Evolutionary conservation across 2,797 vertebrate genomes (phyloP), one percentile per base, ranked within the genome.

Genomic region (Arctocebus calabarensis): DNA sequence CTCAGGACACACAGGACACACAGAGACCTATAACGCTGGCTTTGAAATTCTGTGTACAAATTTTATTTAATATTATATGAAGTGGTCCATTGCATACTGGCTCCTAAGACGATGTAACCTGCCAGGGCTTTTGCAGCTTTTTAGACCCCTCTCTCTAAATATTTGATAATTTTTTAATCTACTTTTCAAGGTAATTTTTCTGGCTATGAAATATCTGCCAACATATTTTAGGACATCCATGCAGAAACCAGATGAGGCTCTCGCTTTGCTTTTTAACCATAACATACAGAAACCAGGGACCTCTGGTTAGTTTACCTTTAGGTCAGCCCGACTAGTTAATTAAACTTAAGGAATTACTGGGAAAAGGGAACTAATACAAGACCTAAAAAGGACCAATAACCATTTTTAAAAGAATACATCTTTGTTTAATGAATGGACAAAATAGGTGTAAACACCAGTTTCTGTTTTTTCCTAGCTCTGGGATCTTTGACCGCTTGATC

Each of bases 121-220:
- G 43, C n/a, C n/a, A 78, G 32, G 48, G 25, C 10, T 43, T 34
- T 57, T 59, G n/a, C 29, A 32, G 22, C 40, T 85, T 77, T 77
- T 85, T 48, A 70, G 48, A 59, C 1, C 11, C 7, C 37, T 59
- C 34, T 40, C 29, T 82, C 48, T 43, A 14, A 68, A 57, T 23
- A 43, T 55, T 57, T 57, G 34, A 19, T 75, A 37, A 61, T 40
- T 32, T 77, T 43, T 70, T 14, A 16, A 29, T 59, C 37, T 78
- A 57, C 27, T 86, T 92, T 92, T 86, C 43, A 81, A 40, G 40
- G 57, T 79, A 68, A 57, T 62, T 71, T 71, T 71, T 73, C 84
- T 87, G 32, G 23, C 55, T 73, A 62, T 61, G 40, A 93, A 79
- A 52, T 23, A 52, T 62, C 23, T 68, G 23, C 37, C 83, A 87